Conservation (phyloP, 2,888 invertebrate species). For the Xestia xanthographa region DNA sequence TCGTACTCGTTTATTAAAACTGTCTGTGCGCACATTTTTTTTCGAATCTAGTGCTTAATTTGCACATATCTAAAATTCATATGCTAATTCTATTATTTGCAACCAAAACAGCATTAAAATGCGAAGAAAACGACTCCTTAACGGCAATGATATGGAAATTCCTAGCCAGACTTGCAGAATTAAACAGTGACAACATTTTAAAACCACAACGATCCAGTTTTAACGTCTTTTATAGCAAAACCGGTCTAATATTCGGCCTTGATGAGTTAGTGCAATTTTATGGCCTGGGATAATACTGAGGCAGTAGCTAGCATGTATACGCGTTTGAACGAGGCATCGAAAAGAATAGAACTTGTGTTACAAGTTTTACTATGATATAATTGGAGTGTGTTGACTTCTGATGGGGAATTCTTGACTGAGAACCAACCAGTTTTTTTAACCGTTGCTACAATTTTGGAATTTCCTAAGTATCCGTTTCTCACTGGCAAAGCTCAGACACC, state of each 20-base stretch:
- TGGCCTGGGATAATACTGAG: conserved; percentile 45
- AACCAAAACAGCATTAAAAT: conserved; percentile 12
- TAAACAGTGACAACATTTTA: conserved; percentile 25
- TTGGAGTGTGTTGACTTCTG: conserved; percentile 13
- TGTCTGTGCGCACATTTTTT: not conserved
- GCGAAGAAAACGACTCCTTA: not conserved
- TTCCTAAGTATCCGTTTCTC: not conserved
- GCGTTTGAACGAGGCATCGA: not conserved
- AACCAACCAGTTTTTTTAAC: not conserved
- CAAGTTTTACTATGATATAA: conserved; percentile 30
- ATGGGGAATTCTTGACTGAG: not conserved
- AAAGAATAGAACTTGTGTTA: conserved; percentile 8
- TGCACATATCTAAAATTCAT: not conserved
- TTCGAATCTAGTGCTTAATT: not conserved
- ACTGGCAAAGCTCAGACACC: not conserved
- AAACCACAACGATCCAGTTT: conserved; percentile 38
- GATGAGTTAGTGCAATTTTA: conserved; percentile 53
- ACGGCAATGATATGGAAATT: conserved; percentile 22
- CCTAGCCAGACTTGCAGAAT: not conserved
- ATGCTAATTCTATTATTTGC: not conserved
- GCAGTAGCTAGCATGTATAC: not conserved
- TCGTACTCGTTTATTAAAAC: not conserved
- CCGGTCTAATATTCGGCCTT: conserved; percentile 64
- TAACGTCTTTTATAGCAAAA: conserved; percentile 34
- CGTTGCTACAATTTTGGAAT: not conserved